Evolutionary conservation across 2,888 invertebrate species (phyloP), one percentile per base, ranked within the genome.

Genomic region (Campaea margaritaria): DNA sequence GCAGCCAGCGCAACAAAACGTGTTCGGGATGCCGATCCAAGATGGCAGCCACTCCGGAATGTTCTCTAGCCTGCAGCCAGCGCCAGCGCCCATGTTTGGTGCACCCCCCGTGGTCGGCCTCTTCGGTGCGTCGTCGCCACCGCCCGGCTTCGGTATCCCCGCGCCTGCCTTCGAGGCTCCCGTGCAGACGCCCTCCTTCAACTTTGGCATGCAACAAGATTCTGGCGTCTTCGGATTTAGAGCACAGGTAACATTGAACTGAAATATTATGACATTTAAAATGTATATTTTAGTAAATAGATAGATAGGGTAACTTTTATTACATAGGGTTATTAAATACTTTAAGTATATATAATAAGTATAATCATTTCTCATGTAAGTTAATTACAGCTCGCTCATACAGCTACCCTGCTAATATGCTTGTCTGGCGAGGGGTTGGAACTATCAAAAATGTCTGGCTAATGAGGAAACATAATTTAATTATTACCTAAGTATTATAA

Each of bases 221-320:
- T 44, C 79, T 2, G 76, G 72, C 13, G 74, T 87, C 16, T 89
- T 89, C 60, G 87, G 86, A 59, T 89, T 90, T 74, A 84, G 85
- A 14, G 27, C 39, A 61, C 89, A 89, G 82, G 89, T 89, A 78
- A 75, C 62, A 61, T 57, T 42, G 2, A 28, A 14, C 10, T 9
- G 9, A 31, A 31, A 10, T 31, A 9, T n/a, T n/a, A n/a, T n/a
- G n/a, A n/a, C n/a, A n/a, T n/a, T n/a, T n/a, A n/a, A n/a, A n/a
- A n/a, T n/a, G n/a, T n/a, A n/a, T n/a, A n/a, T n/a, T n/a, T n/a
- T n/a, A n/a, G n/a, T n/a, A n/a, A n/a, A n/a, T n/a, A n/a, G n/a
- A n/a, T n/a, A n/a, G n/a, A n/a, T n/a, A n/a, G n/a, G n/a, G n/a
- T n/a, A n/a, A n/a, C n/a, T n/a, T n/a, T n/a, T n/a, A n/a, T n/a